Evolutionary conservation across 2,888 invertebrate species (phyloP), one percentile per base, ranked within the genome.

Genomic region (Sinodicranocentrus sp.): DNA sequence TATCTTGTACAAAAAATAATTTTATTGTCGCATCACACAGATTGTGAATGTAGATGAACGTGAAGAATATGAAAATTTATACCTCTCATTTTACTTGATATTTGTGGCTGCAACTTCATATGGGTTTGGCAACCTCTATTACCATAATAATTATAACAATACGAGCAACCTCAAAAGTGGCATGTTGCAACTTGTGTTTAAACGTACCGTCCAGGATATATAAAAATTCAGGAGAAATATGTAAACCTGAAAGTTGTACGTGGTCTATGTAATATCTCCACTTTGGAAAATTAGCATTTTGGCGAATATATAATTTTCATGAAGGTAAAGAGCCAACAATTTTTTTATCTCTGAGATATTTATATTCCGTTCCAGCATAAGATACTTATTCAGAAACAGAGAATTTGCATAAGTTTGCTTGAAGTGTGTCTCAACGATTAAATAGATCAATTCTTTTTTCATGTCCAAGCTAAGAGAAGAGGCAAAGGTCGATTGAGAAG

Each of bases 91-190:
- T 57, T 57, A 23, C 48, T 48, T 10, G 13, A 48, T 48, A n/a
- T 68, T 68, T n/a, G n/a, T n/a, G n/a, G n/a, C n/a, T n/a, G n/a
- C n/a, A n/a, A n/a, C n/a, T n/a, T n/a, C n/a, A n/a, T 67, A 67
- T 67, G 71, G 71, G 71, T 6, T 71, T 52, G 71, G 71, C 48
- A 15, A 17, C 71, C 71, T 54, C 71, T 8, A 15, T 19, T 71
- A 68, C n/a, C 23, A 68, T 17, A 44, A 71, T 71, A 71, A 71
- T 71, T 71, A 71, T 71, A 71, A 71, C 71, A 70, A 70, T 33
- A 10, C 33, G 33, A 33, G 33, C 33, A 33, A 33, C 21, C 21
- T 15, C 68, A 48, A 2, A 15, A 43, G 21, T 70, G 63, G 63
- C 48, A 48, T 5, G 48, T 17, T n/a, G n/a, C 10, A 59, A 33